A percentile compares a stretch with the other conserved stretches of the same genome.
Evolutionary conservation across 1,140 invertebrate genomes (phyloP).

Genomic region (Cotesia chilonis): DNA sequence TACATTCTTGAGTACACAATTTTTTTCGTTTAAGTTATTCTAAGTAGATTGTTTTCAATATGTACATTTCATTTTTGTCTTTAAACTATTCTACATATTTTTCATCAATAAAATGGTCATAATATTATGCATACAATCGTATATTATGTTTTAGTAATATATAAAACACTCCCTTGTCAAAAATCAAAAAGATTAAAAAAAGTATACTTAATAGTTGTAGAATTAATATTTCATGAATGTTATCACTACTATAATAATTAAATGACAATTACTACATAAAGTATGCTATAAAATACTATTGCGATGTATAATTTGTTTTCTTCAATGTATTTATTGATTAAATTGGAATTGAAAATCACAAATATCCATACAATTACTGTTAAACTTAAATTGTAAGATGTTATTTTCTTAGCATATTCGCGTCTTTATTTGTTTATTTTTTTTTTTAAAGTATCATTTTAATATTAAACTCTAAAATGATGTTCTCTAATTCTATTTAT

Average conservation of each 20-base stretch:
- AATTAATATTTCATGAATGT: conserved; percentile 34
- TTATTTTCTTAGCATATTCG: too few species aligned
- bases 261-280: conserved; percentile 60
- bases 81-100: conserved; percentile 41
- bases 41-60: conserved; percentile 59
- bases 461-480: background rate
- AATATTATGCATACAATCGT: conserved; percentile 56
- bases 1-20: conserved; percentile 65
- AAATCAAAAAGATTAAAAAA: conserved; percentile 59
- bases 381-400: too few species aligned
- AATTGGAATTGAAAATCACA: background rate
- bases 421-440: too few species aligned
- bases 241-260: conserved; percentile 32
- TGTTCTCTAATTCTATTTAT: conserved; percentile 14
- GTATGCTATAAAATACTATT: conserved; percentile 61
- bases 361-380: background rate
- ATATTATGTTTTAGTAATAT: conserved; percentile 59
- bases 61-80: conserved; percentile 43
- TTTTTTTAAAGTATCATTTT: background rate
- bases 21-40: conserved; percentile 56
- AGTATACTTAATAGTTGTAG: conserved; percentile 32
- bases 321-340: conserved; percentile 26
- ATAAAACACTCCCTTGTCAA: conserved; percentile 65
- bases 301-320: conserved; percentile 39
- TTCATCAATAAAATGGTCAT: conserved; percentile 58